Base-by-base conservation (phyloP, 2,888 invertebrate genomes). In the Lasioglossum vierecki region DNA sequence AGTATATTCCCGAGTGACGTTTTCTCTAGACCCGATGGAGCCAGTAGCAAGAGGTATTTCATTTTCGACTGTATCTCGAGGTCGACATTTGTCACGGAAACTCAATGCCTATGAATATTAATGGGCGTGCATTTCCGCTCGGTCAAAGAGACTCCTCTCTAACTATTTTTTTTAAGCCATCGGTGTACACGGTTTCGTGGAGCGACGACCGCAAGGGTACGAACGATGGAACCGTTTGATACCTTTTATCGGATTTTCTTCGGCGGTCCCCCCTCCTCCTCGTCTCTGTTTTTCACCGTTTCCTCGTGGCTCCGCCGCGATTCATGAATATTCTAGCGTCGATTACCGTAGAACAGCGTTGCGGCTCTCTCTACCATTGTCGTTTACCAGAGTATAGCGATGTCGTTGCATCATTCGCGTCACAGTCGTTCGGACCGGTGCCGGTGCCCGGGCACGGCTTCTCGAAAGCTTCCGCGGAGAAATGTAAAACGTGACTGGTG, bases 241-340 rank as follows among this genome's bases (percentile, higher is more conserved):
- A 80, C 85, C 75, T 83, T 79, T 79, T 86, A 77, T 88, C 86
- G 82, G 82, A 89, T 85, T 82, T 88, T 80, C 83, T 84, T 85
- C 81, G 30, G 22, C 80, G 75, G 75, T 80, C 71, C 76, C 72
- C n/a, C n/a, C n/a, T 8, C 13, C 9, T 5, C 60, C 35, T 39
- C 75, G 53, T 11, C 41, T 77, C 71, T 84, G 77, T 75, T 71
- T 85, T 78, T 72, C 75, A 18, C n/a, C 68, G 75, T 84, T 81
- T 84, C 46, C 78, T 53, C 35, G 71, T 18, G 66, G 74, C 39
- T 46, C 30, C 57, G 70, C 35, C 82, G 75, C 79, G 75, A 63
- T 88, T 92, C 93, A 93, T 93, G 93, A 91, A 93, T 93, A 93
- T 93, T 93, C 93, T 76, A 87, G 80, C 82, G 88, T 88, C 90